Percentiles rank a stretch among this genome's conserved stretches.
Evolutionary conservation across 2,888 invertebrate species (phyloP).

Genomic region (Vanessa cardui): DNA sequence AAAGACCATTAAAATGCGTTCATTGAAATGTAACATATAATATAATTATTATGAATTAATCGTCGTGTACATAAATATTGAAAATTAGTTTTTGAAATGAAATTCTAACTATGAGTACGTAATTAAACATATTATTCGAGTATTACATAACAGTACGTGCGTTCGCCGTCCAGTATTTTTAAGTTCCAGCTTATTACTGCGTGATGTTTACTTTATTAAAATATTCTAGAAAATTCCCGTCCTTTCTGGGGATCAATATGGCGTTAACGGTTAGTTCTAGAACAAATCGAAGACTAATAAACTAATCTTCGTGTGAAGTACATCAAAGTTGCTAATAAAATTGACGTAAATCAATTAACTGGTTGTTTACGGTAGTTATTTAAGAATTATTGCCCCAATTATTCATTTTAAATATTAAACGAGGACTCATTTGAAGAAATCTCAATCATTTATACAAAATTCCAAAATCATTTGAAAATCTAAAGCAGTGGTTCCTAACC

Average conservation of each 20-base stretch:
- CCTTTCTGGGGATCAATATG: constrained; percentile 4
- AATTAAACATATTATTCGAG: not conserved
- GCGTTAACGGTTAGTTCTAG: constrained; percentile 1
- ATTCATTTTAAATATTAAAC: not conserved
- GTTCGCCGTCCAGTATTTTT: constrained; percentile 25
- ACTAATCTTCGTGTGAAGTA: not conserved
- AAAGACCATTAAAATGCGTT: not conserved
- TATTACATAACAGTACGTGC: constrained; percentile 14
- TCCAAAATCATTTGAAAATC: not conserved
- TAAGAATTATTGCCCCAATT: constrained; percentile 17
- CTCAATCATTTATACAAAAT: not conserved
- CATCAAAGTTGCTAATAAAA: not conserved
- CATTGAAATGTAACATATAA: not conserved
- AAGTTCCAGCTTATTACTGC: not conserved
- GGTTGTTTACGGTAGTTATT: constrained; percentile 12
- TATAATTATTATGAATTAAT: not conserved
- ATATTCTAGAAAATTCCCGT: constrained; percentile 1
- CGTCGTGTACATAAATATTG: constrained; percentile 12
- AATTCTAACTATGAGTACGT: not conserved
- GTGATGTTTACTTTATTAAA: not conserved
- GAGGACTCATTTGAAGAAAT: not conserved
- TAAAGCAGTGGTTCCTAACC: too few relatives aligned
- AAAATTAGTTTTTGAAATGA: constrained; percentile 5
- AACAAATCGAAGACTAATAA: constrained; percentile 32
- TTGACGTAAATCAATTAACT: not conserved